Conservation (phyloP, 2,797 vertebrate species). For the Sebastes iracundus region DNA sequence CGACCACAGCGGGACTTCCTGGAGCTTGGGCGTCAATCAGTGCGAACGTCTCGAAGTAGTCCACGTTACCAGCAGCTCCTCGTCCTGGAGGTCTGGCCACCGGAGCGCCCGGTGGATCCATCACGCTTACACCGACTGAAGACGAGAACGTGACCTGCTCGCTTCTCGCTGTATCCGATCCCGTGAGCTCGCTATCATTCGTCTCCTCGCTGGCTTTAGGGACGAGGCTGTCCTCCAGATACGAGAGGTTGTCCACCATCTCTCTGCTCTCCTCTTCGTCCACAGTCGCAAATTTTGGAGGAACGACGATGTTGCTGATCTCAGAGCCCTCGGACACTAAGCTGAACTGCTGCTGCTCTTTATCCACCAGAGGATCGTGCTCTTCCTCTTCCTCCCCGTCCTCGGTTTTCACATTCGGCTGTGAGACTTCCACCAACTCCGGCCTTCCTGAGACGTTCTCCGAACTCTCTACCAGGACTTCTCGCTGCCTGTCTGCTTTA, state of each 20-base stretch:
- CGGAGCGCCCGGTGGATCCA: conserved; percentile 73
- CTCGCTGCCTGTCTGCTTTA: conserved; percentile 27
- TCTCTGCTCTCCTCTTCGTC: conserved; percentile 91
- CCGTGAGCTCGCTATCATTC: conserved; percentile 36
- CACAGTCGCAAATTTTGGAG: conserved; percentile 84
- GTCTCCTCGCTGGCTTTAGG: conserved; percentile 70
- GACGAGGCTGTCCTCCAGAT: conserved; percentile 84
- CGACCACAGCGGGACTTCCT: conserved; percentile 64
- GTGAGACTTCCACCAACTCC: conserved; percentile 77
- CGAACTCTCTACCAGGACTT: conserved; percentile 29
- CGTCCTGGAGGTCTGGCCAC: conserved; percentile 56
- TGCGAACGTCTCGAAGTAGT: conserved; percentile 93
- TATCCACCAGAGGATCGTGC: conserved; percentile 61
- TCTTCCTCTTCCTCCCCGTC: conserved; percentile 45
- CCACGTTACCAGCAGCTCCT: conserved; percentile 72
- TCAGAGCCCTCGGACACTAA: conserved; percentile 93
- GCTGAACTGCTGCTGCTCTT: conserved; percentile 85
- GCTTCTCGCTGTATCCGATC: background rate
- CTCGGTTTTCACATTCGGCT: conserved; percentile 73
- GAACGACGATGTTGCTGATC: conserved; percentile 92
- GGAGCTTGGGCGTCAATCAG: conserved; percentile 86
- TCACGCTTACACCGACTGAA: background rate
- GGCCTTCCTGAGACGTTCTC: conserved; percentile 68
- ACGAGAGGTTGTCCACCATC: conserved; percentile 90
- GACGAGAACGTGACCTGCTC: background rate